These are phyloP conservation scores for Ciona savignyi DNA, from an alignment of 23 tunicate genomes.

Conservation along the genomic window DNA sequence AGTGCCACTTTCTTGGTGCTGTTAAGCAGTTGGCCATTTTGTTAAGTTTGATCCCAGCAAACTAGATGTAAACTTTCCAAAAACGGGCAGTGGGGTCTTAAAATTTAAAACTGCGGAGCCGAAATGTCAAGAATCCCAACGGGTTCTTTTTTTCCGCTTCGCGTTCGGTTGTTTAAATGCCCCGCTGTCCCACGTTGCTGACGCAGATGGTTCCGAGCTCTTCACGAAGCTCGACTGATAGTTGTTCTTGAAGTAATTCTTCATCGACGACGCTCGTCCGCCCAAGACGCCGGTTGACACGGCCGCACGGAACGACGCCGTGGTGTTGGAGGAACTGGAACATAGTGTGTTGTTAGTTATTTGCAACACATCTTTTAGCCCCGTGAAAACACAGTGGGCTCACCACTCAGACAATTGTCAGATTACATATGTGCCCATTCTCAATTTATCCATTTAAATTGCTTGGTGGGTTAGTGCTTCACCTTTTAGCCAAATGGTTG, in stretches of 20 bases:
- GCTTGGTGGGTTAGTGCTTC: too few relatives aligned
- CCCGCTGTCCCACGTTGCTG: constrained; percentile 57
- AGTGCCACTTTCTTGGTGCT: too few relatives aligned
- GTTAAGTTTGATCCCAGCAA: neutral
- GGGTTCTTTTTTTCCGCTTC: constrained; percentile 40
- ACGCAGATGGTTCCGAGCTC: constrained; percentile 34
- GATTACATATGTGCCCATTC: too few relatives aligned
- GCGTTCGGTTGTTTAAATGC: constrained; percentile 23
- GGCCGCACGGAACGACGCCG: constrained; percentile 63
- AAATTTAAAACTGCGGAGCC: neutral
- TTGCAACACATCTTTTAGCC: too few relatives aligned
- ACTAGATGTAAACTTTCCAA: neutral
- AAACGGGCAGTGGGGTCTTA: neutral
- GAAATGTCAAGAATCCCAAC: constrained; percentile 59
- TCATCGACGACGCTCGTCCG: constrained; percentile 87
- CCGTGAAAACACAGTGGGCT: too few relatives aligned
- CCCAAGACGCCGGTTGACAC: constrained; percentile 64
- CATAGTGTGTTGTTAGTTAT: neutral
- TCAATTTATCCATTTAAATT: too few relatives aligned
- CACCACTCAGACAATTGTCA: too few relatives aligned
- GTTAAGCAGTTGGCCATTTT: neutral
- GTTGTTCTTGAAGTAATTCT: constrained; percentile 73
- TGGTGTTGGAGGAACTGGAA: constrained; percentile 20
- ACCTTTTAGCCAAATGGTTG: too few relatives aligned
- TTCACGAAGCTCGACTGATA: constrained; percentile 80